Conservation (phyloP, 1,140 invertebrate genomes). For the Venturia canescens region DNA sequence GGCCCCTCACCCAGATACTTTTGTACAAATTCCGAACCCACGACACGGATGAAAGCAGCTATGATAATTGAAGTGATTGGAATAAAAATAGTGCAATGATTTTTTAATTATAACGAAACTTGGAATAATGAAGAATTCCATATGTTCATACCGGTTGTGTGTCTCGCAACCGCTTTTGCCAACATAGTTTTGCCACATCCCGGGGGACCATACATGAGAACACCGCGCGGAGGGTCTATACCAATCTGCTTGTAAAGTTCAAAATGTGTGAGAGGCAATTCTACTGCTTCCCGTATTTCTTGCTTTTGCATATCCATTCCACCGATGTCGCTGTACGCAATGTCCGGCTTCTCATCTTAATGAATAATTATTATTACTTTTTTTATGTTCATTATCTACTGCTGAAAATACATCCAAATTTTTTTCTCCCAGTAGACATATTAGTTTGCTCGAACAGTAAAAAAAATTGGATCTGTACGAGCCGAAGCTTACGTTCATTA, state of each 20-base stretch:
- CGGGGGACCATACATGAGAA: conserved; percentile 99
- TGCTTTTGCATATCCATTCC: conserved; percentile 99
- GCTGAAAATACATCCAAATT: too few species aligned
- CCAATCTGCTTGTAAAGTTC: conserved; percentile 99
- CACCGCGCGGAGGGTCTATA: conserved; percentile 97
- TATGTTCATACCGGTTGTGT: conserved; percentile 95
- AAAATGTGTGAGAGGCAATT: conserved; percentile 98
- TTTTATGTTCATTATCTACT: too few species aligned
- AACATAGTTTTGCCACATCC: conserved; percentile 99
- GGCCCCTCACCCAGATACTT: conserved; percentile 99
- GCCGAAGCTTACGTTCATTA: too few species aligned
- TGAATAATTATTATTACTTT: too few species aligned
- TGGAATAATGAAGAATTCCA: too few species aligned
- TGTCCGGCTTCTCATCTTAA: conserved; percentile 98
- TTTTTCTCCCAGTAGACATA: too few species aligned
- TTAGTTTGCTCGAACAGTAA: too few species aligned
- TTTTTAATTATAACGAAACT: too few species aligned
- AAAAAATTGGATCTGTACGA: conserved; percentile 34
- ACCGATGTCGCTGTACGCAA: conserved; percentile 98
- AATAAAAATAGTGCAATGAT: too few species aligned
- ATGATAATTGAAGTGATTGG: conserved; percentile 63
- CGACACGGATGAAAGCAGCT: conserved; percentile 98
- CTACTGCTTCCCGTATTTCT: conserved; percentile 99
- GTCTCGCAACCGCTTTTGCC: conserved; percentile 98
- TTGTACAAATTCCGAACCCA: conserved; percentile 99